phyloP scores from a whole-genome alignment of 1,140 invertebrate species.

The Drosophila chauvacae region DNA sequence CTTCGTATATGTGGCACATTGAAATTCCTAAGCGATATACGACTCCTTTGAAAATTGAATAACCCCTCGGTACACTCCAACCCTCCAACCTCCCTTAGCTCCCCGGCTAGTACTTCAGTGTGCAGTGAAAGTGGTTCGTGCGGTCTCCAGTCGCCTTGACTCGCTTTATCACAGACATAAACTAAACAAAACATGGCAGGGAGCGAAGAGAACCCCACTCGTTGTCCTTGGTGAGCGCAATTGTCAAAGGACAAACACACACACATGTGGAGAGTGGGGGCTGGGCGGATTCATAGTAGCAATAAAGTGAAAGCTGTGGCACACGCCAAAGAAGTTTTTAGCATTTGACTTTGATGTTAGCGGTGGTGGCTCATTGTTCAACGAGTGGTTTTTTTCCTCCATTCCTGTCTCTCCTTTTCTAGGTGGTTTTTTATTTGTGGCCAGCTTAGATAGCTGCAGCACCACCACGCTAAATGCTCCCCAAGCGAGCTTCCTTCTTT shows the following conservation, averaged over 20 bases:
- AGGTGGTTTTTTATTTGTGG: not conserved
- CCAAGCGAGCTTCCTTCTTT: conserved; percentile 34
- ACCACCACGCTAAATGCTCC: conserved; percentile 53
- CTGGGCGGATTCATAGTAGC: conserved; percentile 51
- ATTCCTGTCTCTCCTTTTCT: not conserved
- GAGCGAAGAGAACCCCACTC: conserved; percentile 10
- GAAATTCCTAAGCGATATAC: conserved; percentile 19
- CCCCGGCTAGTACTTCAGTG: conserved; percentile 21
- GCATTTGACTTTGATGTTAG: conserved; percentile 63
- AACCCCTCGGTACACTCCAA: not conserved
- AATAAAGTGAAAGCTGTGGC: conserved; percentile 68
- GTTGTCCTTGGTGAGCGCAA: conserved; percentile 60
- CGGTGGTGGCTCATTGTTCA: conserved; percentile 31
- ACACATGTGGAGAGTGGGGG: not conserved
- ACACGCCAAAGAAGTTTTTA: conserved; percentile 54
- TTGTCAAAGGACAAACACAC: conserved; percentile 66
- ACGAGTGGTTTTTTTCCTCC: not conserved
- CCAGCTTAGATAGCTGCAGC: conserved; percentile 23
- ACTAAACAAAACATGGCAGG: conserved; percentile 54
- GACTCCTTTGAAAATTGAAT: conserved; percentile 34
- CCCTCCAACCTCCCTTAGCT: not conserved
- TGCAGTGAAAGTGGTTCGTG: conserved; percentile 38
- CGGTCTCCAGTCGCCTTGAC: conserved; percentile 41
- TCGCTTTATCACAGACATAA: conserved; percentile 60
- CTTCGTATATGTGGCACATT: not conserved